Percentiles rank a stretch among this genome's conserved stretches.
Conservation (phyloP, 2,888 invertebrate species). For the Lycia hirtaria region DNA sequence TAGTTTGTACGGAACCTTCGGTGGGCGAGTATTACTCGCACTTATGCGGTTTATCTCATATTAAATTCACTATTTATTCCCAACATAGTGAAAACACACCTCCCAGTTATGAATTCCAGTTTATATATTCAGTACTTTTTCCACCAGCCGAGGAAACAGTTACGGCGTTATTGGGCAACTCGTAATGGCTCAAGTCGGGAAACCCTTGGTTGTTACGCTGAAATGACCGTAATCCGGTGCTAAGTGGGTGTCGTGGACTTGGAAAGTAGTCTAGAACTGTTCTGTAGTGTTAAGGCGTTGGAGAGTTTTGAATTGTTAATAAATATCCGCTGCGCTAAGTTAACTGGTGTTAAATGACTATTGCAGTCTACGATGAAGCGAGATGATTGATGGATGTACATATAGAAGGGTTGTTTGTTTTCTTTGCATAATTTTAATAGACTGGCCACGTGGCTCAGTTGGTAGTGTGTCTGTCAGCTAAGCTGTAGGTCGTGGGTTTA, state of each 20-base stretch:
- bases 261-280: slow-evolving; percentile 21
- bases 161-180: slow-evolving; percentile 32
- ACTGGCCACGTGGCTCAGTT: too few relatives aligned
- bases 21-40: background rate
- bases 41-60: background rate
- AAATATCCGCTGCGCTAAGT: too few relatives aligned
- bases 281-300: slow-evolving; percentile 5
- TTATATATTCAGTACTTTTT: slow-evolving; percentile 30
- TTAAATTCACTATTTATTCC: background rate
- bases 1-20: background rate
- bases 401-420: too few relatives aligned
- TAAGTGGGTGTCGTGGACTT: slow-evolving; percentile 30
- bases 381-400: too few relatives aligned
- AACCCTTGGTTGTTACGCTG: slow-evolving; percentile 27
- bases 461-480: too few relatives aligned
- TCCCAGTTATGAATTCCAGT: slow-evolving; percentile 21
- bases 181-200: slow-evolving; percentile 25
- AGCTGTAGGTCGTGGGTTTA: too few relatives aligned
- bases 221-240: slow-evolving; percentile 26
- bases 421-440: too few relatives aligned
- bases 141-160: slow-evolving; percentile 21
- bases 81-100: background rate
- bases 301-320: background rate
- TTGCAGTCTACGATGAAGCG: too few relatives aligned
- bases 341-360: too few relatives aligned